phyloP scores from a whole-genome alignment of 2,888 invertebrate genomes.

The Boloria euphrosyne region DNA sequence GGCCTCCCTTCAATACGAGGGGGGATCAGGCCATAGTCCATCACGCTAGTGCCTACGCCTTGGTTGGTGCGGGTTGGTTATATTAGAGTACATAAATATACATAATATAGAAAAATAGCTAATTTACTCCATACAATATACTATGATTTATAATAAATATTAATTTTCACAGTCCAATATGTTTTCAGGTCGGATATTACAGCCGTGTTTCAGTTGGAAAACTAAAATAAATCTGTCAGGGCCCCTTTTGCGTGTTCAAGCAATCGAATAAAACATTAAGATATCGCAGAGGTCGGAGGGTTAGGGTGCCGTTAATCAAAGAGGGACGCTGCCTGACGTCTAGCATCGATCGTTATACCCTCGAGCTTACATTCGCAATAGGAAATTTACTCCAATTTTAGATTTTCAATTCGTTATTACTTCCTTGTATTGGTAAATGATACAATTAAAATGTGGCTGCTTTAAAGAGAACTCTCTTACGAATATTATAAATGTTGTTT shows the following conservation, averaged over 20 bases:
- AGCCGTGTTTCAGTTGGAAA: slow-evolving; percentile 28
- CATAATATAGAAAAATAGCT: no score
- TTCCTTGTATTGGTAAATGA: no score
- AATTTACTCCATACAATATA: background rate
- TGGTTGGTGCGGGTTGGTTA: no score
- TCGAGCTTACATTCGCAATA: slow-evolving; percentile 2
- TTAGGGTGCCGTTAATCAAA: slow-evolving; percentile 37
- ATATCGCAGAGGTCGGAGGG: slow-evolving; percentile 32
- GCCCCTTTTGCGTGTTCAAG: slow-evolving; percentile 33
- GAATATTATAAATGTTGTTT: no score
- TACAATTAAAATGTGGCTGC: no score
- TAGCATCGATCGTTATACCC: slow-evolving; percentile 27
- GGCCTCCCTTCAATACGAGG: no score
- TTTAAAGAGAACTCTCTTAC: no score
- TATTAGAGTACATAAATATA: no score
- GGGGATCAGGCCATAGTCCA: no score
- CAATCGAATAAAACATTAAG: slow-evolving; percentile 38
- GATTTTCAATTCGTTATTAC: background rate
- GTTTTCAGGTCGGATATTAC: slow-evolving; percentile 23
- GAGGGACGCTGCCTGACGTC: slow-evolving; percentile 28
- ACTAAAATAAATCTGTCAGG: slow-evolving; percentile 30
- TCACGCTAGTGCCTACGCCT: no score
- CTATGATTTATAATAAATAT: background rate
- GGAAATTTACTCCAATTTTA: slow-evolving; percentile 6
- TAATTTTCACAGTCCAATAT: slow-evolving; percentile 12